Conservation (phyloP, 2,113 vertebrate species). For the Grantiella picta region DNA sequence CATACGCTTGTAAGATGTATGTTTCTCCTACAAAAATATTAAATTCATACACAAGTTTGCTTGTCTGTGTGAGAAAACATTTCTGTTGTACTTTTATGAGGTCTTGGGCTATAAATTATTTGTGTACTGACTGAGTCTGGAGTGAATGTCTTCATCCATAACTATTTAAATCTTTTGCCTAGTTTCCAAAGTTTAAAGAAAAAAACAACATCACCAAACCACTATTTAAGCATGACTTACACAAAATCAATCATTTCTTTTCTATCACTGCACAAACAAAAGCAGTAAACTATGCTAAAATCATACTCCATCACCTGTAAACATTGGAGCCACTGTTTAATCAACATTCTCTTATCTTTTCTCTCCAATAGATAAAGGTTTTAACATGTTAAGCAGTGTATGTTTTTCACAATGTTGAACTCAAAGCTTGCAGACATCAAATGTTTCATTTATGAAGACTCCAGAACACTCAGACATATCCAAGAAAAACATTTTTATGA, state of each 20-base stretch:
- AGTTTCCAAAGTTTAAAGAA: not conserved
- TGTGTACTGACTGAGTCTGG: not conserved
- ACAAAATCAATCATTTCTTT: not conserved
- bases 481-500: not conserved
- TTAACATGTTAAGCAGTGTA: not conserved
- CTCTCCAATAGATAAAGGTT: not conserved
- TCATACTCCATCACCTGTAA: not conserved
- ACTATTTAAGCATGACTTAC: not conserved
- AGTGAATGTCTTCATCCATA: not conserved
- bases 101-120: not conserved
- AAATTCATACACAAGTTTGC: fast-evolving
- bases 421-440: not conserved
- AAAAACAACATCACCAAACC: not conserved
- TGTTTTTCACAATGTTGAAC: not conserved
- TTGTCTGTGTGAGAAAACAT: not conserved
- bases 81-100: not conserved
- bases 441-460: not conserved
- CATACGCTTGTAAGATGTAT: not conserved
- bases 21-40: not conserved
- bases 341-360: not conserved
- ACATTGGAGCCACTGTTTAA: not conserved
- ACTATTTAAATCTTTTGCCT: not conserved
- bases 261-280: not conserved
- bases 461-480: not conserved
- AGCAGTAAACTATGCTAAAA: not conserved